Conservation (phyloP, 1,140 invertebrate genomes). For the Pseudomyrmex pallidus region DNA sequence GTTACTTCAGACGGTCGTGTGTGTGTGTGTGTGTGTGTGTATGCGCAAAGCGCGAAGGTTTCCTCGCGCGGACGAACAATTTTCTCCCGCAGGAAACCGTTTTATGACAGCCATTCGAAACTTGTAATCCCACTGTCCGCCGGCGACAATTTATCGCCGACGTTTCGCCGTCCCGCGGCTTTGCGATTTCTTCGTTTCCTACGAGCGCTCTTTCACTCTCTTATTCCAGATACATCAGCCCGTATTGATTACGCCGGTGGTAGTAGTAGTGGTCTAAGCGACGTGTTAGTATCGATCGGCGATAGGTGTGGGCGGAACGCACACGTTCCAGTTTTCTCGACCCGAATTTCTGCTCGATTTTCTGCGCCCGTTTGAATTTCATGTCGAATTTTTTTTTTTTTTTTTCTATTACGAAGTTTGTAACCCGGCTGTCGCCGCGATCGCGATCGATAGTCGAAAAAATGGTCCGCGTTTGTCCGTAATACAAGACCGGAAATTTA, state of each 20-base stretch:
- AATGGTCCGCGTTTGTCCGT: neutral
- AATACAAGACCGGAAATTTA: constrained; percentile 1
- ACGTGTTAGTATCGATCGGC: constrained; percentile 72
- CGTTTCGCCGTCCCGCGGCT: constrained; percentile 29
- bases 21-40: neutral
- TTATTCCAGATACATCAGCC: constrained; percentile 67
- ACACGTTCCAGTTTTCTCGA: constrained; percentile 70
- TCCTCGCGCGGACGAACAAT: constrained; percentile 31
- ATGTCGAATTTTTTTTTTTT: constrained; percentile 30
- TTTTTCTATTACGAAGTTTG: neutral
- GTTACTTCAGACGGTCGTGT: neutral
- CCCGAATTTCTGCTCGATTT: constrained; percentile 58
- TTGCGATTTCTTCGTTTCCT: constrained; percentile 29
- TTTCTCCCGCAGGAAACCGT: constrained; percentile 31
- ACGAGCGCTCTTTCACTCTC: constrained; percentile 61
- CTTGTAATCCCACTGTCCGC: constrained; percentile 47
- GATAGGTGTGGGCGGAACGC: constrained; percentile 70
- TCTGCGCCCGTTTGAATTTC: constrained; percentile 49
- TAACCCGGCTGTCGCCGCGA: neutral
- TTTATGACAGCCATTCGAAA: constrained; percentile 52
- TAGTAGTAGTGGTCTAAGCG: constrained; percentile 58
- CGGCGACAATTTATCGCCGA: constrained; percentile 62
- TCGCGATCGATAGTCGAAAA: constrained; percentile 9
- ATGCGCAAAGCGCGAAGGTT: constrained; percentile 1
- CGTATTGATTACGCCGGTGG: constrained; percentile 70